phyloP scores from a whole-genome alignment of 2,888 invertebrate species.

The Rhopalosiphum nymphaeae region DNA sequence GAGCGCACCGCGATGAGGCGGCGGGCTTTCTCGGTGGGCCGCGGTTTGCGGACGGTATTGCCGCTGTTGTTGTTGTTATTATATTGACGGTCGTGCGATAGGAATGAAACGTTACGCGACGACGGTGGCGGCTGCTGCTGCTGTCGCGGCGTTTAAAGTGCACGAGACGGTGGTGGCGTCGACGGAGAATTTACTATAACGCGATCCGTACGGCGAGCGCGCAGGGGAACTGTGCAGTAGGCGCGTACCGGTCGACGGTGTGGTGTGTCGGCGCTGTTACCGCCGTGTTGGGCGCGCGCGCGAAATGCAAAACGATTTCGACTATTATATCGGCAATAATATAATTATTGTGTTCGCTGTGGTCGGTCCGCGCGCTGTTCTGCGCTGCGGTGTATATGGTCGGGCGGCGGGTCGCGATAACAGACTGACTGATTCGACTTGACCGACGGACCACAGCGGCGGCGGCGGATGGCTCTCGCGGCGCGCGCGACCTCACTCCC shows the following conservation, averaged over 20 bases:
- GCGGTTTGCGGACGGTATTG: not conserved
- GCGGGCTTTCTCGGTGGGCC: not conserved
- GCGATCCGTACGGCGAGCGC: not conserved
- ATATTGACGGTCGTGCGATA: too few species aligned
- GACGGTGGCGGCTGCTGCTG: not conserved
- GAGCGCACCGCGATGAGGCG: not conserved
- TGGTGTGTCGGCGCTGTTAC: not conserved
- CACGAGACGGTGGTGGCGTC: not conserved
- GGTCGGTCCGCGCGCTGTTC: not conserved
- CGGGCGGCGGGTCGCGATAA: slow-evolving; percentile 23
- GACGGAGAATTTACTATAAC: too few species aligned
- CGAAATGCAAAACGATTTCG: not conserved
- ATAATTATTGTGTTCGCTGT: not conserved
- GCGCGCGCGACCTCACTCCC: slow-evolving; percentile 44
- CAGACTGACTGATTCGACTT: slow-evolving; percentile 37
- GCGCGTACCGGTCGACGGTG: not conserved
- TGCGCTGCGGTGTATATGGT: not conserved
- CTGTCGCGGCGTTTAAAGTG: not conserved
- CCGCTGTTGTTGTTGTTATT: not conserved
- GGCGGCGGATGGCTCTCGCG: slow-evolving; percentile 38
- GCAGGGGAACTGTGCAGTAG: not conserved
- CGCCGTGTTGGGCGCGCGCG: too few species aligned
- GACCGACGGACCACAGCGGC: slow-evolving; percentile 34
- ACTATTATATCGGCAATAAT: not conserved
- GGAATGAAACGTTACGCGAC: too few species aligned